Base-by-base conservation (phyloP, 2,888 invertebrate species). In the Agonopterix alstromeriana region DNA sequence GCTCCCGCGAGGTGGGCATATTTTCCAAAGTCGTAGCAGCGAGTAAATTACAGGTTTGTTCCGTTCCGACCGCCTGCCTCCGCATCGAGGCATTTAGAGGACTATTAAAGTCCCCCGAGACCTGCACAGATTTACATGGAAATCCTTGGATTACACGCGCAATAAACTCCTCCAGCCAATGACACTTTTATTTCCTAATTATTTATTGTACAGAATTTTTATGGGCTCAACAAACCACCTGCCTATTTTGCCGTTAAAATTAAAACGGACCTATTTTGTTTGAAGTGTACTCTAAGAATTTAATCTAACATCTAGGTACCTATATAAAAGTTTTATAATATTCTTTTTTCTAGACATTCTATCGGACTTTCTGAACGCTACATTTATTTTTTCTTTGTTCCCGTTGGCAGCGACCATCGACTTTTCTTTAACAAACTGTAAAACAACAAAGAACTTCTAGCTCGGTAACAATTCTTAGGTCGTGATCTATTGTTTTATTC, bases 51-150 rank as follows among this genome's bases (percentile, higher is more conserved):
- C 72, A 70, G 70, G 73, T 70, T 36, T 46, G 41, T 48, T 46
- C 70, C 67, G 69, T 66, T 64, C 60, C 63, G 63, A 61, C 58
- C 62, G 65, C 67, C 63, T 63, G 69, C 68, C 67, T 65, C 67
- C 56, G 65, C 65, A 69, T 58, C 52, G 63, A 63, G 70, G 70
- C 71, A 77, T 81, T 69, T 79, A 78, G 61, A 69, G 72, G 69
- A 68, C 76, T 72, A 80, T 79, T 80, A 79, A 76, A 78, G 75
- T 75, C 75, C 64, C 62, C 60, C 66, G 70, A 64, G 70, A 68
- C 67, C 68, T 70, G 63, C 63, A 53, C 65, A 70, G 77, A 76
- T 77, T 80, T 73, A 73, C 69, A 74, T 70, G 63, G 60, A 66
- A 67, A 70, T 70, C 67, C 66, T 55, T 57, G 66, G 70, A 70